Evolutionary conservation across 2,113 vertebrate genomes (phyloP), one percentile per base, ranked within the genome.

Genomic region (Engraulis encrasicolus): DNA sequence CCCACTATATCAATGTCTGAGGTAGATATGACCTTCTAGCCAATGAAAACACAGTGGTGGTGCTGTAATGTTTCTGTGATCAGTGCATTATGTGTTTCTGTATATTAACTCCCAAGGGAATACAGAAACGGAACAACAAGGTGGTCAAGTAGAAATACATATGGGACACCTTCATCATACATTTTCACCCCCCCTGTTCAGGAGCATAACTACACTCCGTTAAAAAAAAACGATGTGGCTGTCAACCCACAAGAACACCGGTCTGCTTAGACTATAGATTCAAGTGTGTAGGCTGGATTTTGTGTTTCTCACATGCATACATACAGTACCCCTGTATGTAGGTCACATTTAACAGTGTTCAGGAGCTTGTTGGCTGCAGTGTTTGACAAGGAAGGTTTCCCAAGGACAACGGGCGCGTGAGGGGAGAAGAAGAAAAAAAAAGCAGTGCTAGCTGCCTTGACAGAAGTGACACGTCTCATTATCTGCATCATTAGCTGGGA

Each of bases 401-500:
- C 66, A 74, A 74, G 66, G 66, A 74, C 66, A 74, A 31, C 66
- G 34, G 27, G 31, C 31, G 31, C n/a, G n/a, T n/a, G n/a, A n/a
- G n/a, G n/a, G n/a, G n/a, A n/a, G n/a, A n/a, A n/a, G n/a, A n/a
- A n/a, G n/a, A 74, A 31, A 74, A 9, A 45, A 45, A 34, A 74
- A 74, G 27, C 66, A 34, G 66, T 14, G 27, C 27, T 34, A 17
- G 9, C 27, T 74, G 27, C 31, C 23, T 74, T 74, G 66, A 74
- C 66, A 74, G 34, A 74, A 34, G 34, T 74, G 66, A 74, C 66
- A 74, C 34, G 66, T 74, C 27, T 74, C 66, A 74, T 74, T 74
- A 74, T 74, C 66, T 74, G 66, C 66, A 74, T 74, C 66, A 36
- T 74, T 74, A 74, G 66, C 66, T 74, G 66, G 1, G 66, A 74